Evolutionary conservation across 1,140 invertebrate genomes (phyloP), one percentile per base, ranked within the genome.

Genomic region (Spodoptera frugiperda): DNA sequence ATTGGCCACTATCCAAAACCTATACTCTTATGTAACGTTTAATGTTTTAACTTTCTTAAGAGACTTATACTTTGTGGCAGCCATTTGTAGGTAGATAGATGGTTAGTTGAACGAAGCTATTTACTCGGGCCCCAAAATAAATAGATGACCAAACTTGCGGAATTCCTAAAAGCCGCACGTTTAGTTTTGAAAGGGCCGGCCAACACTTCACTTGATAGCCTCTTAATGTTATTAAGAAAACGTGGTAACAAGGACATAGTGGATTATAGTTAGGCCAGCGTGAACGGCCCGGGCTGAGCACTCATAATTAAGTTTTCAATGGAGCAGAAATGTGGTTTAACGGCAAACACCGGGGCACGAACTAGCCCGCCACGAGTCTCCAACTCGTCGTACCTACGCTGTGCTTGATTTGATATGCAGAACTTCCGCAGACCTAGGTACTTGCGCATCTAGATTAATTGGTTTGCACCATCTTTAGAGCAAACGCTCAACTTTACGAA

Each of bases 291-390:
- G 46, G 11, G 46, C 76, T 77, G 78, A 30, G 51, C 49, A 19
- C 54, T 70, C 65, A 77, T 83, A 77, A 81, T 87, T 90, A 85
- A 87, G 85, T 87, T 90, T 89, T 85, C 84, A 84, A 86, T 86
- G 84, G 78, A 85, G 81, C 84, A 83, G 80, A 85, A 89, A 87
- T 86, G 83, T 82, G 82, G 86, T 87, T 85, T 83, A 80, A 83
- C 78, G 79, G 79, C 83, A 87, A 89, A 88, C 84, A 90, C 59
- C 63, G 73, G 63, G 67, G 77, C 70, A 81, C 78, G 81, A 86
- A 80, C 78, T 86, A 76, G 84, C 80, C 76, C 74, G 76, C 80
- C 78, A 81, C 78, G 75, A 81, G 67, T 78, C 78, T 46, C 65
- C 61, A 55, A 59, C 55, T 71, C 74, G 75, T 70, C 76, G 39